Evolutionary conservation across 2,888 invertebrate species (phyloP), one percentile per base, ranked within the genome.

Genomic region (Micoletzkya japonica): DNA sequence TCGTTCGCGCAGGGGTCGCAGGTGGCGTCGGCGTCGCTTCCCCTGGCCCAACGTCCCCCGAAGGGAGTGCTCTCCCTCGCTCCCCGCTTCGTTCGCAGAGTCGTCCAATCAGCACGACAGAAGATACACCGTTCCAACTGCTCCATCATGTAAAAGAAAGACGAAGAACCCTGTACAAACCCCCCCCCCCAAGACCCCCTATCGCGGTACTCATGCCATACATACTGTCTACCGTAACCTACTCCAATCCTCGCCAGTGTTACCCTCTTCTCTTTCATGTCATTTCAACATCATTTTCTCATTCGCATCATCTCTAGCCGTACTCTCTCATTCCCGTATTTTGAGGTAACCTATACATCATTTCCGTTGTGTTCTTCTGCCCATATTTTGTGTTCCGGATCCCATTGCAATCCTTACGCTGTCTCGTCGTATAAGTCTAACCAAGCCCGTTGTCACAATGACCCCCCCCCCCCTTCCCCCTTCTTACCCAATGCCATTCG

Each of bases 1-100:
- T 69, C 69, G 17, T 69, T 69, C 49, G 69, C 69, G 2, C 52
- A 37, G 7, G 69, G 69, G 10, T 69, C 69, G 7, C 69, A 59
- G 17, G 69, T 69, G 50, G 69, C 69, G 30, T 50, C 58, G 2
- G 69, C 69, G 50, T 37, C 57, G 1, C 68, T 68, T 30, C 68
- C 68, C 14, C n/a, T 68, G 0, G 34, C 57, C 3, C 57, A 56
- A 6, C 10, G 68, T 17, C 10, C 39, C 1, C 68, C 57, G 7
- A 52, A 66, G 64, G 64, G 37, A 17, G 59, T 39, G 0, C 28
- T 63, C 32, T 36, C 63, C 4, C 26, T 63, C 49, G 63, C 63
- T 50, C 63, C 63, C 28, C 63, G 63, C 2, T 44, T 50, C 63
- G 63, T 63, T n/a, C 24, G 63, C 44, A 28, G 63, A n/a, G 49